A percentile compares a stretch with the other conserved stretches of the same genome.
Conservation (phyloP, 2,113 vertebrate genomes). For the Lanius ludovicianus region DNA sequence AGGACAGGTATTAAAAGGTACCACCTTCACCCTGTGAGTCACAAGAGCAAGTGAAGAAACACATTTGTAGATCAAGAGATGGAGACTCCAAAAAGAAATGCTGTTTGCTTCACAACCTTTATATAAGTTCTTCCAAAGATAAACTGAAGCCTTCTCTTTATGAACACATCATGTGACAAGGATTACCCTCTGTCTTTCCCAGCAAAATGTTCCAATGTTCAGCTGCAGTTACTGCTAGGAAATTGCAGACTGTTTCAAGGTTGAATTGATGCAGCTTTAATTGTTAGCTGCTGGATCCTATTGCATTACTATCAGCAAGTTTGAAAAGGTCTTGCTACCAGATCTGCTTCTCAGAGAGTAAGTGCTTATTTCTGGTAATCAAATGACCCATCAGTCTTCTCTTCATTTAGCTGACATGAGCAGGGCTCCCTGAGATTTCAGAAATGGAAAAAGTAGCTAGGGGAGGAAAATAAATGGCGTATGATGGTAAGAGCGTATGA, state of each 20-base stretch:
- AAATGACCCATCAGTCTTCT: neutral
- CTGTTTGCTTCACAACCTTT: neutral
- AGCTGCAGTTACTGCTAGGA: conserved; percentile 8
- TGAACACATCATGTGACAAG: neutral
- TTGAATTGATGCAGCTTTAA: conserved; percentile 33
- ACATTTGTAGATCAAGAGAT: neutral
- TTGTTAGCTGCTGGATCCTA: conserved; percentile 38
- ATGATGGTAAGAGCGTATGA: neutral
- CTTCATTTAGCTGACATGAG: neutral
- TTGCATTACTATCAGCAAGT: conserved; percentile 43
- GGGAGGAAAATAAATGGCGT: neutral
- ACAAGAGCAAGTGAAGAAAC: neutral
- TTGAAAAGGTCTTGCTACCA: conserved; percentile 13
- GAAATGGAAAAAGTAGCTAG: neutral
- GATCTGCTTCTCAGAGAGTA: neutral
- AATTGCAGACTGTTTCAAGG: conserved; percentile 37
- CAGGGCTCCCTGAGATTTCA: neutral
- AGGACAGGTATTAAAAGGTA: neutral
- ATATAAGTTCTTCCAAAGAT: neutral
- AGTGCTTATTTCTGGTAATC: conserved; percentile 22
- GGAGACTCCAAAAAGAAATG: neutral
- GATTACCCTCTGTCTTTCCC: neutral
- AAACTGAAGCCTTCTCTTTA: neutral
- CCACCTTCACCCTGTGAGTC: neutral
- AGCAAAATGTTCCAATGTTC: neutral